These are phyloP conservation scores for Cephus cinctus DNA, from an alignment of 1,140 invertebrate species.

Conservation along the genomic window DNA sequence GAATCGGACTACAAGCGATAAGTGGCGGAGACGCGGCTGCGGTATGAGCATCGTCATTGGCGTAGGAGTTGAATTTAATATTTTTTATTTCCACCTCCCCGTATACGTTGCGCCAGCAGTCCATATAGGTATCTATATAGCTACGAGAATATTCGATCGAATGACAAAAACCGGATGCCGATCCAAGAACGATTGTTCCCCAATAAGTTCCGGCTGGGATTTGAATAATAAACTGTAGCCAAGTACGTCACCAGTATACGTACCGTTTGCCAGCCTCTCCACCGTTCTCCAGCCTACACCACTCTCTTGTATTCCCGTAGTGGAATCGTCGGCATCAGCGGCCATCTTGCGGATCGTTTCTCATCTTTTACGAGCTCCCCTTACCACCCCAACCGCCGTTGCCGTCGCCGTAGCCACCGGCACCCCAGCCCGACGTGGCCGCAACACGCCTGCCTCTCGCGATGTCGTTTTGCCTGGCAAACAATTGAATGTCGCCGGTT, in stretches of 20 bases:
- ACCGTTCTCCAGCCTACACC: neutral
- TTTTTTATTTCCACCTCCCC: too few species aligned
- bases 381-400: constrained; percentile 14
- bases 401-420: constrained; percentile 5
- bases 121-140: too few species aligned
- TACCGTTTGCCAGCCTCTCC: too few species aligned
- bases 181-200: too few species aligned
- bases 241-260: too few species aligned
- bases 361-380: constrained; percentile 38
- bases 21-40: constrained; percentile 30
- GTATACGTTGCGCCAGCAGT: too few species aligned
- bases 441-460: neutral
- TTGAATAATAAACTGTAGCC: too few species aligned
- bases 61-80: too few species aligned
- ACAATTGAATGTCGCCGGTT: constrained; percentile 43
- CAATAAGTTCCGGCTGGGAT: too few species aligned
- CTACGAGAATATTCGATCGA: too few species aligned
- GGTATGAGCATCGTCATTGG: constrained; percentile 35
- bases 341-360: constrained; percentile 40
- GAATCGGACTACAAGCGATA: constrained; percentile 45
- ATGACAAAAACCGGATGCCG: too few species aligned
- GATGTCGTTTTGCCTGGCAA: constrained; percentile 26
- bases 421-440: neutral
- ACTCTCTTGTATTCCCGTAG: constrained; percentile 1
- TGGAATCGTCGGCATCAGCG: constrained; percentile 8